Evolutionary conservation across 2,113 vertebrate genomes (phyloP).

Genomic region (Toxotes chatareus): DNA sequence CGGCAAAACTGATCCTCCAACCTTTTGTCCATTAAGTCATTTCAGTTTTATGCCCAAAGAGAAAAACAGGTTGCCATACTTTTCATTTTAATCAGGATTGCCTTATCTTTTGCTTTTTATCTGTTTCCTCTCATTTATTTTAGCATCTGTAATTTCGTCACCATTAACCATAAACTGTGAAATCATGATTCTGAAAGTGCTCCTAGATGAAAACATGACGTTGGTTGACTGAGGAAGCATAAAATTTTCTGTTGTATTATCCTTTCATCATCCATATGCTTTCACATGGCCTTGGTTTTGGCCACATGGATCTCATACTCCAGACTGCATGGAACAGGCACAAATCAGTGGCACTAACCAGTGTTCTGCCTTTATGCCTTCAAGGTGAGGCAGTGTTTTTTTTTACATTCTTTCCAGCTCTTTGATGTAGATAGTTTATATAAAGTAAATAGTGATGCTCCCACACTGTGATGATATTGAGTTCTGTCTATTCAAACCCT

Average conservation of each 20-base stretch:
- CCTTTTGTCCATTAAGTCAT: conserved; percentile 30
- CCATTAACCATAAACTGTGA: neutral
- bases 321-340: conserved; percentile 4
- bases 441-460: conserved; percentile 17
- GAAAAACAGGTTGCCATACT: conserved; percentile 4
- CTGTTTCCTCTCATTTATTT: neutral
- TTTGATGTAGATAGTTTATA: conserved; percentile 40
- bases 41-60: conserved; percentile 16
- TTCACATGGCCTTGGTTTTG: conserved; percentile 47
- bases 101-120: conserved; percentile 10
- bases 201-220: conserved; percentile 6
- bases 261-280: conserved; percentile 9
- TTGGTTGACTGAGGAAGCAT: neutral
- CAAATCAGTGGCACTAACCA: neutral
- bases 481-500: conserved; percentile 31
- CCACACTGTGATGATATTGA: conserved; percentile 35
- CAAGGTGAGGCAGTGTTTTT: neutral
- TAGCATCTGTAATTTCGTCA: neutral
- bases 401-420: neutral
- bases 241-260: neutral
- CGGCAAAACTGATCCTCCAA: neutral
- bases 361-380: neutral
- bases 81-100: neutral
- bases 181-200: neutral
- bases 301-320: conserved; percentile 49